Evolutionary conservation across 2,888 invertebrate genomes (phyloP), one percentile per base, ranked within the genome.

Genomic region (Chymomyza fuscimana): DNA sequence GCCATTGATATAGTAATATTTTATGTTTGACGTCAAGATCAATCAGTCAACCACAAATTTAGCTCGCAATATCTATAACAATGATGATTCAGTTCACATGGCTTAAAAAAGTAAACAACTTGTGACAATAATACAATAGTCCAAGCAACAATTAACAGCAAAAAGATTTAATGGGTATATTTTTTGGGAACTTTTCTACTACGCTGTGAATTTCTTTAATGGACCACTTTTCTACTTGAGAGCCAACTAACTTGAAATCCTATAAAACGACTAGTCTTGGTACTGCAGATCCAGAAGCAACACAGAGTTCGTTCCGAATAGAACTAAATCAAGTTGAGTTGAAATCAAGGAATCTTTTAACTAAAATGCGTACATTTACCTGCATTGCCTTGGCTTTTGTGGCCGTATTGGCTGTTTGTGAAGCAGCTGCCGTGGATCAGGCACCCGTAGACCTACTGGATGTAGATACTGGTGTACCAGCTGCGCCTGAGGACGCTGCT

Each of bases 191-290:
- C 12, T 12, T 46, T 46, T 46, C 40, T 46, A 46, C 40, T 46
- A 12, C 40, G 40, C 12, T 46, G 32, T 12, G 40, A 46, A 12
- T 12, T 46, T 74, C 69, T 82, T 85, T 78, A 78, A 76, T 82
- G 67, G 67, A 63, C 63, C 69, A 32, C 63, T 72, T 70, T 72
- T 80, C 78, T 75, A 62, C 16, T 63, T 19, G 72, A 69, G 60
- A 68, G 78, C 66, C 72, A 71, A 69, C 69, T 69, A 54, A 74
- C 68, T 61, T 46, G 65, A 74, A 87, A 77, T 76, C 77, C 74
- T 81, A 88, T 84, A 83, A 84, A 84, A 76, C 77, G 79, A 63
- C 64, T 56, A 52, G 67, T 63, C 72, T 56, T 58, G 63, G 65
- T 29, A 71, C 54, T n/a, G 25, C 22, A 66, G 61, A 63, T 63